Evolutionary conservation across 2,888 invertebrate species (phyloP), one percentile per base, ranked within the genome.

Genomic region (Cynaeus angustus): DNA sequence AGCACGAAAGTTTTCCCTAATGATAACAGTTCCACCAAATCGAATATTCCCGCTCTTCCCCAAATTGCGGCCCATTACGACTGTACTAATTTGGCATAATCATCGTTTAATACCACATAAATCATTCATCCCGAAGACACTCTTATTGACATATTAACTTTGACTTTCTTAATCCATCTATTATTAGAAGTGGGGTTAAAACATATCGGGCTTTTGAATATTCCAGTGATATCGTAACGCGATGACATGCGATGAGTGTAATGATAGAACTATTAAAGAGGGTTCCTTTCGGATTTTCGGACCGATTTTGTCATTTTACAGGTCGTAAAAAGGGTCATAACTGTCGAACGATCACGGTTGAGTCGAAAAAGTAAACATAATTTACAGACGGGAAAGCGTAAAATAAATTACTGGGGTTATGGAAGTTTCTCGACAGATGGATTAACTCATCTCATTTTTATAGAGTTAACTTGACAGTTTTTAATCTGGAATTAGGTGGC

Each of bases 61-160:
- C 9, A 58, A 58, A 58, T 58, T 43, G 76, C 78, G 72, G 77
- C 76, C 80, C 77, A 81, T 81, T 81, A 81, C 76, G 75, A 79
- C 76, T 79, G 79, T 79, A 79, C 79, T 83, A 82, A 83, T 83
- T 83, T 81, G 79, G 79, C 78, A 78, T 83, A 82, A 83, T 83
- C 81, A 80, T 78, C 82, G 79, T 83, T 82, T 82, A 83, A 83
- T 82, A 81, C 77, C 82, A 78, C 78, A 80, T 83, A 79, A 82
- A 82, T 82, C 79, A 82, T 81, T 78, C 79, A 83, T 77, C 72
- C 68, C 70, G 74, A 77, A 61, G 78, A 81, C 79, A 78, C 79
- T 75, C 77, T 73, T 78, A 81, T 80, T 80, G 80, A 81, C 80
- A 79, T 80, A 80, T 80, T 80, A 80, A 79, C 78, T 80, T 77